Percentiles rank a stretch among this genome's conserved stretches.
These are phyloP conservation scores for Myotis myotis DNA, from an alignment of 2,797 vertebrate genomes.

Conservation along the genomic window DNA sequence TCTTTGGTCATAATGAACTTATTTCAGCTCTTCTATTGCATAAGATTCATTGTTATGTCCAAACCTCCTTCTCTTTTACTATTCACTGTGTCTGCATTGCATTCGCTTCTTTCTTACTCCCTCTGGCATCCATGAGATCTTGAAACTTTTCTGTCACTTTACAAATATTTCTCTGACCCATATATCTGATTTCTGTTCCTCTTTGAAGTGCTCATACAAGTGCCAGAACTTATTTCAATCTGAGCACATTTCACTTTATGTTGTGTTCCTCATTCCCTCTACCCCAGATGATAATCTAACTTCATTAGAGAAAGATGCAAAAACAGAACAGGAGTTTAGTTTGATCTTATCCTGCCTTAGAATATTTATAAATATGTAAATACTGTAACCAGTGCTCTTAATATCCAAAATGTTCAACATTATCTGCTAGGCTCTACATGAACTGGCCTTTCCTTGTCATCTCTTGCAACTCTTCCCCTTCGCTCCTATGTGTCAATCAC, in stretches of 20 bases:
- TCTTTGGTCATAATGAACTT: background rate
- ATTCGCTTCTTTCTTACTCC: background rate
- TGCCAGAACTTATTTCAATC: background rate
- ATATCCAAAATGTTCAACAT: background rate
- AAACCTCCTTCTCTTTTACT: background rate
- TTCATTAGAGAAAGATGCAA: background rate
- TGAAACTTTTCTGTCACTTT: slow-evolving; percentile 16
- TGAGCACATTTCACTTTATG: background rate
- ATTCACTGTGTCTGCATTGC: background rate
- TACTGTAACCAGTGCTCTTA: background rate
- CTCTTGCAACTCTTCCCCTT: background rate
- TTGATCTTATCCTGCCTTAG: background rate
- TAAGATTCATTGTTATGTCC: background rate
- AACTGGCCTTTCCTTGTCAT: background rate
- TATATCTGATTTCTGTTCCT: background rate
- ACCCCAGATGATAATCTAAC: background rate
- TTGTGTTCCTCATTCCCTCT: background rate
- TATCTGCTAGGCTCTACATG: background rate
- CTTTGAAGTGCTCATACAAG: background rate
- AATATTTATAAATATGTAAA: background rate
- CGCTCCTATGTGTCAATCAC: rapidly evolving
- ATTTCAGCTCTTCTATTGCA: background rate
- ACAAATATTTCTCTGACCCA: background rate
- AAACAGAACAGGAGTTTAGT: background rate
- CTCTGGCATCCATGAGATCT: background rate